Conservation (phyloP, 2,797 vertebrate species). For the Cottoperca gobio region DNA sequence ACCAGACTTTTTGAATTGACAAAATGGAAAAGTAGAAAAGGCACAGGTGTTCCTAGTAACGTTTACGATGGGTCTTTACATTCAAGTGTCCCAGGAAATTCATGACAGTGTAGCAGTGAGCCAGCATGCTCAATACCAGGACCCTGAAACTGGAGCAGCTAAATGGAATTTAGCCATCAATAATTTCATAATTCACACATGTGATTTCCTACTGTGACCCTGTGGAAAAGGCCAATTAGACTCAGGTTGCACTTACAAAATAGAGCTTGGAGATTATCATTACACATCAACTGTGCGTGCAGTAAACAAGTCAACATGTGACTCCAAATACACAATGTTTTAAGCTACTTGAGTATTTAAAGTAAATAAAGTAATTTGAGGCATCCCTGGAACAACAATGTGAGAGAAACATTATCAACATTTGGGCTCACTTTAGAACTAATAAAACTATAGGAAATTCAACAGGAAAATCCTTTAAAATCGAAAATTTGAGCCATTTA, state of each 20-base stretch:
- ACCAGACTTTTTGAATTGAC: not conserved
- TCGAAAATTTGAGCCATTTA: not conserved
- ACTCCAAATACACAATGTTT: not conserved
- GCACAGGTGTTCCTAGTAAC: too few species aligned
- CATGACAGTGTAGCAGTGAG: too few species aligned
- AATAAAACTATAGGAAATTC: not conserved
- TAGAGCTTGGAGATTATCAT: not conserved
- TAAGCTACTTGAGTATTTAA: not conserved
- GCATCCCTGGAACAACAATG: not conserved
- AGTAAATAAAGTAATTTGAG: not conserved
- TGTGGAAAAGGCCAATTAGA: too few species aligned
- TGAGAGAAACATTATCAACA: not conserved
- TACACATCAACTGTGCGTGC: too few species aligned
- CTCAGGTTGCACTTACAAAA: too few species aligned
- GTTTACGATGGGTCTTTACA: too few species aligned
- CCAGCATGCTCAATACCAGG: too few species aligned
- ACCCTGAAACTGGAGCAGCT: too few species aligned
- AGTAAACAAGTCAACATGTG: not conserved
- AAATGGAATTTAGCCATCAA: too few species aligned
- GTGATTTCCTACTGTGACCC: too few species aligned
- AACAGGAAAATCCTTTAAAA: not conserved
- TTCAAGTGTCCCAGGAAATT: too few species aligned
- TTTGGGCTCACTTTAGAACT: not conserved
- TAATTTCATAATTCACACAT: too few species aligned
- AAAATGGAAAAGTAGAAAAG: not conserved